Evolutionary conservation across 2,888 invertebrate species (phyloP), one percentile per base, ranked within the genome.

Genomic region (Crossocerus cetratus): DNA sequence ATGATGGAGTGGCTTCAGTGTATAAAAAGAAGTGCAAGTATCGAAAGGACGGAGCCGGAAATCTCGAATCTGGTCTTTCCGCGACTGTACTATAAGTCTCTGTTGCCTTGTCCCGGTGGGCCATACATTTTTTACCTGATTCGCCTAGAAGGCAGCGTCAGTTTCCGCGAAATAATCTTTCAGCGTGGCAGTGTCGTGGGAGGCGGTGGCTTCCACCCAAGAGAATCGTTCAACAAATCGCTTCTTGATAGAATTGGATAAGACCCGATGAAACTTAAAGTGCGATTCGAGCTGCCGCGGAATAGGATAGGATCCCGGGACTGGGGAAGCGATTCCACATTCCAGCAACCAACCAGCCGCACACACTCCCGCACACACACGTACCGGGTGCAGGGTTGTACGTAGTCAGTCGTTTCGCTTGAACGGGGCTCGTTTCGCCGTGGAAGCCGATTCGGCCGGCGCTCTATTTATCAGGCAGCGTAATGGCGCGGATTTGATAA

Each of bases 401-500:
- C 5, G 32, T 32, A 32, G 32, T 32, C 32, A 49, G 16, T 49
- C 16, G 49, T 16, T 49, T 49, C 49, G 49, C 16, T 16, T 49
- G 16, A 49, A 16, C 49, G 49, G n/a, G 23, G n/a, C 14, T 57
- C 32, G 14, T 23, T 23, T 21, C 57, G 21, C 23, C 21, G 57
- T 32, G 32, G 32, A 32, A 32, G 32, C 21, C 32, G n/a, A 16
- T 16, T 21, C 58, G 22, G 56, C 56, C 45, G 53, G 53, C 67
- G 49, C 57, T 56, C 64, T 66, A 64, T 72, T 66, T 60, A 66
- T 55, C 56, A 54, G 60, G 57, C 16, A 63, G 62, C 49, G 63
- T 71, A 71, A 63, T 58, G 53, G 59, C 43, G 59, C 16, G 63
- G 55, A 61, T 74, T 67, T 63, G 56, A 67, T 72, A 59, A 60